phyloP scores from a whole-genome alignment of 1,140 invertebrate species.

The Microplitis demolitor region DNA sequence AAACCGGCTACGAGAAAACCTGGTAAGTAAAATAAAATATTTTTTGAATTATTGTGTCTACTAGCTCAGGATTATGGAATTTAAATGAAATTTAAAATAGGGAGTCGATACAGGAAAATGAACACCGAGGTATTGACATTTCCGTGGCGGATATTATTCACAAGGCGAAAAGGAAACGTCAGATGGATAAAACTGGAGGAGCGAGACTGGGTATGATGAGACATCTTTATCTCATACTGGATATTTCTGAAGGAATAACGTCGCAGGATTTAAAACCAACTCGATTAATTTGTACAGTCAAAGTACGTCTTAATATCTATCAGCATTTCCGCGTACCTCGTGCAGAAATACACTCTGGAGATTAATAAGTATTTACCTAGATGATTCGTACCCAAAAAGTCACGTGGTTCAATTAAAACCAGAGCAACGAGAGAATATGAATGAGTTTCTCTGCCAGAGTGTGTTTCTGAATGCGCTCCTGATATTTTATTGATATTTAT shows the following conservation, averaged over 20 bases:
- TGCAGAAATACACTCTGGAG: too few species aligned
- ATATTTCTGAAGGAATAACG: conserved; percentile 92
- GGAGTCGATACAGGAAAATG: conserved; percentile 97
- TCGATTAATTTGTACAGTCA: conserved; percentile 85
- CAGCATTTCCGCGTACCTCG: too few species aligned
- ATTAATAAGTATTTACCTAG: too few species aligned
- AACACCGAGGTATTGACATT: conserved; percentile 86
- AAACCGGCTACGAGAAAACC: conserved; percentile 96
- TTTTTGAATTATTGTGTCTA: background rate
- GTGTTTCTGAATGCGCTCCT: background rate
- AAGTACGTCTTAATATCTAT: conserved; percentile 65
- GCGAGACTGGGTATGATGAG: conserved; percentile 95
- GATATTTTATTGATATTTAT: conserved; percentile 10
- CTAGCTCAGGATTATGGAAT: background rate
- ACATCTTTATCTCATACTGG: conserved; percentile 89
- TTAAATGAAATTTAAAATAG: conserved; percentile 57
- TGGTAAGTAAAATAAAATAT: conserved; percentile 66
- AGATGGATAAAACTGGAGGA: conserved; percentile 72
- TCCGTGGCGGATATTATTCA: conserved; percentile 90
- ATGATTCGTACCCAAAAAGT: too few species aligned
- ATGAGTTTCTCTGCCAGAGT: too few species aligned
- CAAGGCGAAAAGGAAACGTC: conserved; percentile 81
- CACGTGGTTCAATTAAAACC: too few species aligned
- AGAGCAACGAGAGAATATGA: too few species aligned
- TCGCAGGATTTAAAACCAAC: conserved; percentile 95